Evolutionary conservation across 2,888 invertebrate genomes (phyloP), one percentile per base, ranked within the genome.

Genomic region (Drosophila aldrichi): DNA sequence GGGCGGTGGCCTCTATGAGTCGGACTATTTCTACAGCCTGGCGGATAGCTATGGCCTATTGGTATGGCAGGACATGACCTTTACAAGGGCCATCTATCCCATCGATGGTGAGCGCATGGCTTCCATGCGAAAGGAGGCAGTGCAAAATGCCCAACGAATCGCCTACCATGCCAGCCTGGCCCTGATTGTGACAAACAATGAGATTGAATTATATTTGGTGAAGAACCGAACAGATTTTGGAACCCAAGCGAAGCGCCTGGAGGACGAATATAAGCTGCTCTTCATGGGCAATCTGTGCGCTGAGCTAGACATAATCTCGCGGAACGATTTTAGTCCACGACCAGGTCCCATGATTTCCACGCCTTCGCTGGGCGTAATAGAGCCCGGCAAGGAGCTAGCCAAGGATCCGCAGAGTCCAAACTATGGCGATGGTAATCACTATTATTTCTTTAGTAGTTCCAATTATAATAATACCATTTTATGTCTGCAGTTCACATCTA

Each of bases 51-150:
- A 96, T 62, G 99, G 99, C 0, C 95, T 99, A 22, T 94, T 99
- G 88, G 95, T 99, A 58, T 99, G 99, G 99, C 99, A 99, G 92
- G 99, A 99, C 92, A 95, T 99, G 90, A 96, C 98, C 95, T 99
- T 98, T 92, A 98, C 98, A 0, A 97, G 97, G 90, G 95, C 96
- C 8, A 96, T 98, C 95, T 99, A 99, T 93, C 99, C 98, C 0
- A 94, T 95, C 0, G 94, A 95, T 69, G 87, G 93, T 0, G 93
- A 94, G 2, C 99, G 97, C 92, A 93, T 98, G 49, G 89, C 94
- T 93, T 95, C 95, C 3, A 97, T 98, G 0, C 92, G 93, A 54
- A 90, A 92, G 1, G 99, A 99, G 94, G 94, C 98, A 18, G 93
- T 93, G 25, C 96, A 98, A 90, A 97, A 97, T 93, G 95, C 97